Evolutionary conservation across 2,888 invertebrate species (phyloP).

Genomic region (Pseudoips prasinana): DNA sequence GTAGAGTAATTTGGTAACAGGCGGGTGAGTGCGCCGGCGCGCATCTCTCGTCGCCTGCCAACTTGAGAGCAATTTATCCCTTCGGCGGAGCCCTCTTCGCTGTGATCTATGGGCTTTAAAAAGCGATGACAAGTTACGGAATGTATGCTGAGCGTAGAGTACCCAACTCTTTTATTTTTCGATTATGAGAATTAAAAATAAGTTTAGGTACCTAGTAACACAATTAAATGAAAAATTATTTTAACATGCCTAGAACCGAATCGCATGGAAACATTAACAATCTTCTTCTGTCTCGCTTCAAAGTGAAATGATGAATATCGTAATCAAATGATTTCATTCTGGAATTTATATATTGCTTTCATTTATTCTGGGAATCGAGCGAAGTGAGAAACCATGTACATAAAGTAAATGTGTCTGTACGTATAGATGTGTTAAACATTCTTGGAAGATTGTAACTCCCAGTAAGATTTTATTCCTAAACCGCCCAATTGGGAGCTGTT

Average conservation of each 20-base stretch:
- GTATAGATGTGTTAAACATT: constrained; percentile 14
- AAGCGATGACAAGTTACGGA: constrained; percentile 60
- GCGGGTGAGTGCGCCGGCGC: constrained; percentile 38
- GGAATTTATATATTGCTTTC: constrained; percentile 22
- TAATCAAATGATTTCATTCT: constrained; percentile 28
- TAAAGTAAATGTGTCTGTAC: neutral
- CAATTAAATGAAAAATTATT: constrained; percentile 30
- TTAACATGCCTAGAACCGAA: constrained; percentile 16
- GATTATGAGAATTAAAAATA: constrained; percentile 10
- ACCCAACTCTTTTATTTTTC: constrained; percentile 21
- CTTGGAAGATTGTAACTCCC: constrained; percentile 40
- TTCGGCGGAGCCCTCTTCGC: constrained; percentile 50
- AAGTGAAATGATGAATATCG: constrained; percentile 27
- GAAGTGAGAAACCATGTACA: constrained; percentile 11
- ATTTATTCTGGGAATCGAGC: constrained; percentile 18
- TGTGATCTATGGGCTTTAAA: constrained; percentile 60
- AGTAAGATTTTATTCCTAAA: constrained; percentile 63
- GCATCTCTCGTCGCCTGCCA: constrained; percentile 56
- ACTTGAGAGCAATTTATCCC: constrained; percentile 65
- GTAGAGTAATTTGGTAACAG: constrained; percentile 42
- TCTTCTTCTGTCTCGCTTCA: constrained; percentile 18
- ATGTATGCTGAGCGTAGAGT: constrained; percentile 28
- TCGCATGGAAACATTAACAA: constrained; percentile 21
- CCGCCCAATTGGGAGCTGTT: constrained; percentile 51
- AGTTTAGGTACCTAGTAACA: neutral